These are phyloP conservation scores for Plagodis pulveraria DNA, from an alignment of 2,888 invertebrate species.

Conservation along the genomic window DNA sequence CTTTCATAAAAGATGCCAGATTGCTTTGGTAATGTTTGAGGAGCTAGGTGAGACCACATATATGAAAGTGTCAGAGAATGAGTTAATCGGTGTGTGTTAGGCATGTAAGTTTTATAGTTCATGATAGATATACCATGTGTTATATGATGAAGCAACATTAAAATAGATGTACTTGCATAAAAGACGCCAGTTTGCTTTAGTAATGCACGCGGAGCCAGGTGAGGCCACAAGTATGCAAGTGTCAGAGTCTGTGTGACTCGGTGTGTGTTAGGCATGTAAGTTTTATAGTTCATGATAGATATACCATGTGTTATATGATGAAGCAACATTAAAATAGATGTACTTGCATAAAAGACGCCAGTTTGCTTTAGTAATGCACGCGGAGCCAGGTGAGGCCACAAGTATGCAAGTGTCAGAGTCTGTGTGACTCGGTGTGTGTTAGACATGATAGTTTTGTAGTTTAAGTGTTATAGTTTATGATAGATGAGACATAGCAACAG, in stretches of 20 bases:
- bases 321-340: too few relatives aligned
- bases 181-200: conserved; percentile 97
- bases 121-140: too few relatives aligned
- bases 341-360: too few relatives aligned
- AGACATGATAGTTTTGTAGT: not conserved
- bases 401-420: too few relatives aligned
- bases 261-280: conserved; percentile 2
- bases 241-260: not conserved
- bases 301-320: too few relatives aligned
- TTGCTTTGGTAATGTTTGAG: conserved; percentile 98
- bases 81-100: conserved; percentile 1
- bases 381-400: too few relatives aligned
- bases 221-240: conserved; percentile 26
- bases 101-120: too few relatives aligned
- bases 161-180: conserved; percentile 94
- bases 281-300: too few relatives aligned
- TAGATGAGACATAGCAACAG: too few relatives aligned
- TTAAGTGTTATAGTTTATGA: not conserved
- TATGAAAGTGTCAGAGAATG: conserved; percentile 1
- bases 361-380: too few relatives aligned
- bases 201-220: conserved; percentile 97
- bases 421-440: not conserved
- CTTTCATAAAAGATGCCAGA: conserved; percentile 95
- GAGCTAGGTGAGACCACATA: conserved; percentile 86
- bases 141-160: too few relatives aligned